Conservation (phyloP, 35 echinoderm and acorn worm species). For the Ophioderma brevispina region DNA sequence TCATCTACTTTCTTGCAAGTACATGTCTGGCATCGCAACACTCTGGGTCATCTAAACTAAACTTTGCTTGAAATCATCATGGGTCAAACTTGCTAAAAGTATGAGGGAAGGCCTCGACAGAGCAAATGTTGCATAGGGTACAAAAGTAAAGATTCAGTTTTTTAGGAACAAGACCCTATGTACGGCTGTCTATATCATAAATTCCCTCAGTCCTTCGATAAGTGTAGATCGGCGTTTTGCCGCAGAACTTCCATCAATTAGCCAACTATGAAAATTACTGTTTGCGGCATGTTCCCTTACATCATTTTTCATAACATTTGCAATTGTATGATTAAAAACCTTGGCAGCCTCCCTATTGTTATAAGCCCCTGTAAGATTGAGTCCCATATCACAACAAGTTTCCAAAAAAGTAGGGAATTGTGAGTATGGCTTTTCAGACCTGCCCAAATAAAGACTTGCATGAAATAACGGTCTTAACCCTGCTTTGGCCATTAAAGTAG, state of each 20-base stretch:
- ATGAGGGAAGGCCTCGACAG: background rate
- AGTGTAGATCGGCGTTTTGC: background rate
- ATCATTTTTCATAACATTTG: background rate
- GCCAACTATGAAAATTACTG: background rate
- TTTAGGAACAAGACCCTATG: background rate
- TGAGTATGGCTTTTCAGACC: background rate
- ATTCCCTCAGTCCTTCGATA: no score
- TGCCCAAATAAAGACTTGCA: background rate
- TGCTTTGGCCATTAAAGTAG: background rate
- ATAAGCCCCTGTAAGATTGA: background rate
- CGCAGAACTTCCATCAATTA: background rate
- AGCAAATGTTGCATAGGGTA: background rate
- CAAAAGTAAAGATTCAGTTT: background rate
- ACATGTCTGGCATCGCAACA: no score
- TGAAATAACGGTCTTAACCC: background rate
- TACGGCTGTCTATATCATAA: no score
- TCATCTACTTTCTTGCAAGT: no score
- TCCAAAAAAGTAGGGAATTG: background rate
- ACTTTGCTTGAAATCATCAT: background rate
- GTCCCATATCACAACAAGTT: background rate
- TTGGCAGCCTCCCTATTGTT: background rate
- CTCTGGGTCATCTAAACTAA: no score
- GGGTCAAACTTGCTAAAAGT: background rate
- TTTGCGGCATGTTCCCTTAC: background rate
- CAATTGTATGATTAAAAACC: background rate